Evolutionary conservation across 2,113 vertebrate species (phyloP).

Genomic region (Stigmatopora argus): DNA sequence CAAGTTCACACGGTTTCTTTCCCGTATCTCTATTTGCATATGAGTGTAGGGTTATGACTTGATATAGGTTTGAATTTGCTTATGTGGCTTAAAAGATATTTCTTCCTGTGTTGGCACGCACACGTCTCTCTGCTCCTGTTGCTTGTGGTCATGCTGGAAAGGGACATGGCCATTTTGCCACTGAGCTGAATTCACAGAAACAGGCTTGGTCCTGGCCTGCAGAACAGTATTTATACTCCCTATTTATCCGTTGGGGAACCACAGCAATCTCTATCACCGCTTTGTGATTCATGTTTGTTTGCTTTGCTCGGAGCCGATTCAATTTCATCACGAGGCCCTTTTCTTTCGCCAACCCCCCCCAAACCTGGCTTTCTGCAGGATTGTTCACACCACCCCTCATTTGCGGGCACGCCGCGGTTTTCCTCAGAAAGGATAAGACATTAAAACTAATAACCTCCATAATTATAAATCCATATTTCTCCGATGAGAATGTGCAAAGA

Average conservation of each 20-base stretch:
- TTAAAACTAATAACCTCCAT: slow-evolving; percentile 67
- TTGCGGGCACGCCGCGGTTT: slow-evolving; percentile 60
- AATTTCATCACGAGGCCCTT: slow-evolving; percentile 47
- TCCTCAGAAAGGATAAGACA: slow-evolving; percentile 57
- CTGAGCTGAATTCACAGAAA: slow-evolving; percentile 64
- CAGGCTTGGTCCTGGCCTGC: slow-evolving; percentile 55
- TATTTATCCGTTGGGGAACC: slow-evolving; percentile 62
- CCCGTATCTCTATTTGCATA: slow-evolving; percentile 40
- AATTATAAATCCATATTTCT: slow-evolving; percentile 71
- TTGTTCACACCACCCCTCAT: slow-evolving; percentile 47
- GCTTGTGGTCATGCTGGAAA: slow-evolving; percentile 62
- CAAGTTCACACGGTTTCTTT: slow-evolving; percentile 9
- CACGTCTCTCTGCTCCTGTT: slow-evolving; percentile 58
- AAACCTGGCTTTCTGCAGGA: slow-evolving; percentile 34
- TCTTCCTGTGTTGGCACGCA: slow-evolving; percentile 47
- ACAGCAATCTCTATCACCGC: slow-evolving; percentile 63
- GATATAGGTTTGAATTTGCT: slow-evolving; percentile 51
- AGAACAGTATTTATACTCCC: slow-evolving; percentile 63
- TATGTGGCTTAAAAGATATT: slow-evolving; percentile 61
- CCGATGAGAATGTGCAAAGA: slow-evolving; percentile 70
- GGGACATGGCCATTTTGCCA: slow-evolving; percentile 63
- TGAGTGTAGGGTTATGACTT: slow-evolving; percentile 28
- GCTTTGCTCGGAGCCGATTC: slow-evolving; percentile 55
- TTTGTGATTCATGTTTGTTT: slow-evolving; percentile 67
- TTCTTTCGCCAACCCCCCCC: slow-evolving; percentile 1